A percentile compares a stretch with the other conserved stretches of the same genome.
Conservation (phyloP, 92 coral and sea anemone species). For the Anthopleura xanthogrammica region DNA sequence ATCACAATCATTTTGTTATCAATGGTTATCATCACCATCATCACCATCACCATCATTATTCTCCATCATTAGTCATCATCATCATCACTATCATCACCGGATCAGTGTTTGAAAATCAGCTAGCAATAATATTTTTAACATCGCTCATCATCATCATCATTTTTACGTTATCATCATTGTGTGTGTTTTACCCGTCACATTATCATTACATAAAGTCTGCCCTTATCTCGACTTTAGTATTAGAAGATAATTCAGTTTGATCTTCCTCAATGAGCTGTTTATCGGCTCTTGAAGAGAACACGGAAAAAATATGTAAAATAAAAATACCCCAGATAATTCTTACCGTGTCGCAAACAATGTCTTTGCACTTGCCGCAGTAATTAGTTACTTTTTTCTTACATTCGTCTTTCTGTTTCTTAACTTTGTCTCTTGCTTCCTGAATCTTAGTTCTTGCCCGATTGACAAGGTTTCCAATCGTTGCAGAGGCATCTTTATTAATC, state of each 20-base stretch:
- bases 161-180: background rate
- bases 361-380: constrained; percentile 39
- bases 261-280: no score
- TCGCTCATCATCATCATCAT: background rate
- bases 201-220: background rate
- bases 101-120: no score
- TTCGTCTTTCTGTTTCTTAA: constrained; percentile 22
- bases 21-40: background rate
- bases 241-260: no score
- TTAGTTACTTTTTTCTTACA: constrained; percentile 35
- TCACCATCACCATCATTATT: no score
- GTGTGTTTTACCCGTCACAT: background rate
- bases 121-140: background rate
- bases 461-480: constrained; percentile 5
- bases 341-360: constrained; percentile 29
- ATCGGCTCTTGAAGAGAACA: no score
- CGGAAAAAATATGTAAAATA: no score
- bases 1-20: background rate
- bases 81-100: background rate
- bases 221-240: background rate
- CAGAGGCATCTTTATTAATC: constrained; percentile 31
- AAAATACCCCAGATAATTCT: background rate
- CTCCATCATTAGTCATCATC: background rate
- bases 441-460: constrained; percentile 32
- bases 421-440: constrained; percentile 11